phyloP scores from a whole-genome alignment of 2,113 vertebrate species.

The Brienomyrus brachyistius region DNA sequence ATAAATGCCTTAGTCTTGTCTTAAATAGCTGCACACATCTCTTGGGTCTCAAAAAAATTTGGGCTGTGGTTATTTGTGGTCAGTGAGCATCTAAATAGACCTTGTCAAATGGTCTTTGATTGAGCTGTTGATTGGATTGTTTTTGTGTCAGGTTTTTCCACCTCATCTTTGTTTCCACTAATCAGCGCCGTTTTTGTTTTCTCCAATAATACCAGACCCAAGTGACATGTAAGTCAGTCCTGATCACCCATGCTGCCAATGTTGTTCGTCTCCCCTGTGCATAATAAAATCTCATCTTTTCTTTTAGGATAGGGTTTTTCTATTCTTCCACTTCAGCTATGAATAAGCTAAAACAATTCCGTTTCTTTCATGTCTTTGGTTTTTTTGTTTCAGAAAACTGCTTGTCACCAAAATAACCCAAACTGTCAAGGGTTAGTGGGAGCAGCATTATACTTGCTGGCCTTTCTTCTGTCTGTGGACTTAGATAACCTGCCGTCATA shows the following conservation, averaged over 20 bases:
- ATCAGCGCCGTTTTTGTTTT: not conserved
- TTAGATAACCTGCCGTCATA: not conserved
- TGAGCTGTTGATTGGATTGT: not conserved
- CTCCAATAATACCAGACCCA: not conserved
- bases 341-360: not conserved
- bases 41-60: not conserved
- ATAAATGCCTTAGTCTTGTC: not conserved
- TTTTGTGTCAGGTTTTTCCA: not conserved
- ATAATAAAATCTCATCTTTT: not conserved
- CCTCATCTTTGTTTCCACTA: not conserved
- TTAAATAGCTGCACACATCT: not conserved
- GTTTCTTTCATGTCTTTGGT: not conserved
- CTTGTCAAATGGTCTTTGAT: not conserved
- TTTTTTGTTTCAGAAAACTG: not conserved
- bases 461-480: not conserved
- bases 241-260: not conserved
- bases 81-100: not conserved
- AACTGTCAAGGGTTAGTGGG: not conserved
- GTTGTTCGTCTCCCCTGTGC: not conserved
- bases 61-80: not conserved
- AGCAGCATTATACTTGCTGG: not conserved
- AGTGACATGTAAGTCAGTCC: not conserved
- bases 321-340: not conserved
- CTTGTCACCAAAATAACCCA: not conserved
- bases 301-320: not conserved